Percentiles rank a stretch among this genome's conserved stretches.
Conservation (phyloP, 2,797 vertebrate genomes). For the Megaceryle alcyon region DNA sequence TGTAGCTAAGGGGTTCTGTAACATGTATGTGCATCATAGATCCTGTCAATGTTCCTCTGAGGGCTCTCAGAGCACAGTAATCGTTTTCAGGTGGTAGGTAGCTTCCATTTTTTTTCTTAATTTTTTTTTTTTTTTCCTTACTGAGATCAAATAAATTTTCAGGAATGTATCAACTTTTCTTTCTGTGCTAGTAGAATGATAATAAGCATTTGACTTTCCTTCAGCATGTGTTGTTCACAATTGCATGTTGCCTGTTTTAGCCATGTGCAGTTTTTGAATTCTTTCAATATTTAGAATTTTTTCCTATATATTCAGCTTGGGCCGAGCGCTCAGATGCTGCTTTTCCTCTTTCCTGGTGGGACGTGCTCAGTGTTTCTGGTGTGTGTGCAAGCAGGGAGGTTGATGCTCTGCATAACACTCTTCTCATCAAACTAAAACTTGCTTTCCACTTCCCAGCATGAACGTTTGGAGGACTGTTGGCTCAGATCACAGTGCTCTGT, state of each 20-base stretch:
- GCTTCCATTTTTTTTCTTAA: too few species aligned
- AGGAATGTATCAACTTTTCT: not conserved
- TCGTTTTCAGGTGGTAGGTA: not conserved
- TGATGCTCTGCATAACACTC: not conserved
- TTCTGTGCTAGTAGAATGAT: not conserved
- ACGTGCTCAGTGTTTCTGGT: not conserved
- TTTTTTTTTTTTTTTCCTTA: not conserved
- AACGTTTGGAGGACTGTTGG: not conserved
- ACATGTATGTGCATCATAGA: not conserved
- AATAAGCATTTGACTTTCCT: not conserved
- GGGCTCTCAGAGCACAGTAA: not conserved
- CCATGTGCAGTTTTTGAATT: not conserved
- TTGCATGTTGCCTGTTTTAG: not conserved
- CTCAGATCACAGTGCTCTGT: not conserved
- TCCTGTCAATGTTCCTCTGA: not conserved
- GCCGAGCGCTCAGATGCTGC: not conserved
- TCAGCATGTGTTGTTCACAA: not conserved
- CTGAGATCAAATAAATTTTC: not conserved
- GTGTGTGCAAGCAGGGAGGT: not conserved
- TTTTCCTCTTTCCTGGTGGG: not conserved
- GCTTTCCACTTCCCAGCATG: not conserved
- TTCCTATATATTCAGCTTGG: not conserved
- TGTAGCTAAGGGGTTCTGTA: too few species aligned
- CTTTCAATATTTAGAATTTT: not conserved
- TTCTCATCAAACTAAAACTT: not conserved